A percentile compares a stretch with the other conserved stretches of the same genome.
phyloP scores from a whole-genome alignment of 2,888 invertebrate species.

The Yponomeuta sedellus region DNA sequence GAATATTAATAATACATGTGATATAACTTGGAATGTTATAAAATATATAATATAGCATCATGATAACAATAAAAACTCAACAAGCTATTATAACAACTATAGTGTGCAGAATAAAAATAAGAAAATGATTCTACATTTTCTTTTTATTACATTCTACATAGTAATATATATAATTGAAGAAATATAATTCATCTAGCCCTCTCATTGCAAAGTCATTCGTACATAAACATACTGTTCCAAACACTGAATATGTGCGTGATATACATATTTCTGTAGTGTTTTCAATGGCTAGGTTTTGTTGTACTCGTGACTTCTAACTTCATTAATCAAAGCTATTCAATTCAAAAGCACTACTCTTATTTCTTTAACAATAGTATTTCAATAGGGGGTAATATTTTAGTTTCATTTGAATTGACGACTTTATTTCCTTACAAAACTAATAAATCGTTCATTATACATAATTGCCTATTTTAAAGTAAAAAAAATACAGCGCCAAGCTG shows the following conservation, averaged over 20 bases:
- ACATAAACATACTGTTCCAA: not conserved
- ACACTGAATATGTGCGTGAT: slow-evolving; percentile 4
- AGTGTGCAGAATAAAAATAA: slow-evolving; percentile 20
- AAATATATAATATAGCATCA: not conserved
- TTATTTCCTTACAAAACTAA: slow-evolving; percentile 47
- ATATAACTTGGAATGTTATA: slow-evolving; percentile 51
- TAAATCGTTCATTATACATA: slow-evolving; percentile 12
- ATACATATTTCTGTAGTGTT: slow-evolving; percentile 17
- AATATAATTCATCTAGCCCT: not conserved
- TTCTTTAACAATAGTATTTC: slow-evolving; percentile 33
- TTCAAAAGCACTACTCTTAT: slow-evolving; percentile 35
- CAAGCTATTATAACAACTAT: slow-evolving; percentile 25
- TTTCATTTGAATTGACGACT: slow-evolving; percentile 46
- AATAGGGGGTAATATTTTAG: not conserved
- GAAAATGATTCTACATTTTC: not conserved
- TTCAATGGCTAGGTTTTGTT: slow-evolving; percentile 26
- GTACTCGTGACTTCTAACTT: slow-evolving; percentile 30
- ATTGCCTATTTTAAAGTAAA: slow-evolving; percentile 45
- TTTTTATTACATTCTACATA: too few species aligned
- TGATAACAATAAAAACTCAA: slow-evolving; percentile 7
- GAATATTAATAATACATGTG: slow-evolving; percentile 27
- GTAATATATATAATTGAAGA: too few species aligned
- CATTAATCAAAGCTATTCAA: slow-evolving; percentile 8
- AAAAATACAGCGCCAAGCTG: slow-evolving; percentile 58
- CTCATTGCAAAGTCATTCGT: not conserved